phyloP scores from a whole-genome alignment of 2,797 vertebrate species.

The Danio albolineatus region DNA sequence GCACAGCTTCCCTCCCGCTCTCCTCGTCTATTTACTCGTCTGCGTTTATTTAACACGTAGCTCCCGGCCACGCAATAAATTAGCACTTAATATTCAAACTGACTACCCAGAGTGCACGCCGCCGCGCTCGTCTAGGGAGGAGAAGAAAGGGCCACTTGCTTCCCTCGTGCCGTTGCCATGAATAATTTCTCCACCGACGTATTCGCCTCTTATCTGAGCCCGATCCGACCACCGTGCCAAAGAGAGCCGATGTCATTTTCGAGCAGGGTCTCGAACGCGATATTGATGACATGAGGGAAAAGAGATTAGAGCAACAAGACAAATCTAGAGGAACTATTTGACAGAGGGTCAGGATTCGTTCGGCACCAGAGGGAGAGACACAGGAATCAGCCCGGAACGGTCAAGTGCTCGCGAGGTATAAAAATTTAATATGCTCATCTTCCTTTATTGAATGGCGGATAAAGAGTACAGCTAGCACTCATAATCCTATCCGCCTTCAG shows the following conservation, averaged over 20 bases:
- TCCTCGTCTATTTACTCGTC: constrained; percentile 60
- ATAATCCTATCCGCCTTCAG: constrained; percentile 8
- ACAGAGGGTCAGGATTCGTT: constrained; percentile 24
- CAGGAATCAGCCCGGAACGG: constrained; percentile 33
- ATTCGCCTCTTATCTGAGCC: constrained; percentile 37
- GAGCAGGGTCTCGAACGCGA: constrained; percentile 35
- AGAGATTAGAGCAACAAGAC: constrained; percentile 43
- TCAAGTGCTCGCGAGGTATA: constrained; percentile 30
- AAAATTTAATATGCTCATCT: constrained; percentile 42
- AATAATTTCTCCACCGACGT: constrained; percentile 51
- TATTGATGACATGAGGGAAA: constrained; percentile 51
- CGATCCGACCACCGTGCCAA: constrained; percentile 42
- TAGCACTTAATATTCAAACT: constrained; percentile 79
- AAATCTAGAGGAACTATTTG: constrained; percentile 42
- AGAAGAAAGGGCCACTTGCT: constrained; percentile 56
- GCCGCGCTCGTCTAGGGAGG: constrained; percentile 46
- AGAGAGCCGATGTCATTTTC: constrained; percentile 33
- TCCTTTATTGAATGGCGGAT: constrained; percentile 33
- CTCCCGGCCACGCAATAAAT: constrained; percentile 78
- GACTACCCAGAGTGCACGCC: constrained; percentile 63
- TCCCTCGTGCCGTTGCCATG: constrained; percentile 13
- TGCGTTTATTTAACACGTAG: constrained; percentile 79
- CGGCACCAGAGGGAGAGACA: constrained; percentile 34
- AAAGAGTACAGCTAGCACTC: constrained; percentile 31
- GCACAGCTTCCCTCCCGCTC: constrained; percentile 27